A percentile compares a stretch with the other conserved stretches of the same genome.
These are phyloP conservation scores for Anoncus sp. DNA, from an alignment of 2,888 invertebrate species.

Conservation along the genomic window DNA sequence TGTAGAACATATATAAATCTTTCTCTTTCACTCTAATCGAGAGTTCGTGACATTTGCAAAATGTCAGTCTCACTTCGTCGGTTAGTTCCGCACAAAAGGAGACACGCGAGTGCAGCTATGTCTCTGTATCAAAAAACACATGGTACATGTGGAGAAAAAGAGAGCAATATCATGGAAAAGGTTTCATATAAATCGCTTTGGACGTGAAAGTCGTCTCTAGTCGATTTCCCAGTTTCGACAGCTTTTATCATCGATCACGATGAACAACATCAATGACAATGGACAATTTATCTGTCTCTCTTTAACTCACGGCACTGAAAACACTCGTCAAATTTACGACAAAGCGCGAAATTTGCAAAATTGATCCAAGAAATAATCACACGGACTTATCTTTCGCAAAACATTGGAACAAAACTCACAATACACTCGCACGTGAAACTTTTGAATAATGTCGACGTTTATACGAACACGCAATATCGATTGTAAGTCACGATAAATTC, in stretches of 20 bases:
- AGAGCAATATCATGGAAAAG: conserved; percentile 4
- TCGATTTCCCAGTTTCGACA: background rate
- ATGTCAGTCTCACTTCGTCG: conserved; percentile 54
- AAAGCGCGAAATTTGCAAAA: background rate
- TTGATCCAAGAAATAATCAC: background rate
- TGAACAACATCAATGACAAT: background rate
- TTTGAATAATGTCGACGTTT: background rate
- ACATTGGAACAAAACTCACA: background rate
- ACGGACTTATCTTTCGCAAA: background rate
- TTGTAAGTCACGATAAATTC: background rate
- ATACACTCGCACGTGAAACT: background rate
- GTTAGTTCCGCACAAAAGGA: conserved; percentile 55
- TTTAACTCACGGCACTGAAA: background rate
- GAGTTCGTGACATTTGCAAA: conserved; percentile 60
- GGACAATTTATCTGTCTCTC: background rate
- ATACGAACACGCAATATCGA: background rate
- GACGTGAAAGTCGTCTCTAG: conserved; percentile 9
- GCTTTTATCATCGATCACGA: conserved; percentile 5
- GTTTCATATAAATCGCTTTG: background rate
- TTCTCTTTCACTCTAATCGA: conserved; percentile 41
- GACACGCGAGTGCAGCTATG: conserved; percentile 24
- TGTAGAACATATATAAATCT: conserved; percentile 10
- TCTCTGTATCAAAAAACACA: conserved; percentile 15
- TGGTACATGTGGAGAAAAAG: background rate
- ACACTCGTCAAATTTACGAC: background rate